These are phyloP conservation scores for Pseudomyrmex gracilis DNA, from an alignment of 1,140 invertebrate genomes.

Conservation along the genomic window DNA sequence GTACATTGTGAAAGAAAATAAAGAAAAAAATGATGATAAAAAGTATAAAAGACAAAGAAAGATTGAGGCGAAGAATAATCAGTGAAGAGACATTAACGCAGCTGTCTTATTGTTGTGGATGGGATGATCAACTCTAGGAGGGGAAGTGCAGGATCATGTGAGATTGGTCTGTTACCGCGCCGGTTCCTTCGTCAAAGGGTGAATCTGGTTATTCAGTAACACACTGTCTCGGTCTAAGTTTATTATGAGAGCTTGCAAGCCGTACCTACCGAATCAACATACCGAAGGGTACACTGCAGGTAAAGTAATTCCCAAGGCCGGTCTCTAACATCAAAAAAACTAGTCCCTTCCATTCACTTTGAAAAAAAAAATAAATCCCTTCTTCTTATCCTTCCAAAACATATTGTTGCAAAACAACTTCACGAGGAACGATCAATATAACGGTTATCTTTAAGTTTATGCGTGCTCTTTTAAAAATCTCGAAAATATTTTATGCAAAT, in stretches of 20 bases:
- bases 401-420: conserved; percentile 19
- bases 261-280: conserved; percentile 84
- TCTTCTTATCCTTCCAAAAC: neutral
- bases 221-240: conserved; percentile 85
- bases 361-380: conserved; percentile 16
- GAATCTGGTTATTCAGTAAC: conserved; percentile 85
- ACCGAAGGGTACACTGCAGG: conserved; percentile 85
- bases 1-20: conserved; percentile 52
- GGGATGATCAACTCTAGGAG: conserved; percentile 86
- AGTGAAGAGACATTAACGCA: conserved; percentile 84
- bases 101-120: conserved; percentile 86
- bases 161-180: conserved; percentile 81
- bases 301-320: conserved; percentile 85
- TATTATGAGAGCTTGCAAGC: conserved; percentile 85
- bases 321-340: conserved; percentile 75
- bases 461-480: neutral
- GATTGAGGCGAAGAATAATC: conserved; percentile 76
- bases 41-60: conserved; percentile 77
- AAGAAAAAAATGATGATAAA: conserved; percentile 71
- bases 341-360: neutral
- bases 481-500: neutral
- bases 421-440: neutral
- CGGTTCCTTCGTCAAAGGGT: conserved; percentile 84
- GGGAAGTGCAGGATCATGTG: conserved; percentile 82
- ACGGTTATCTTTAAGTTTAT: neutral